phyloP scores from a whole-genome alignment of 2,113 vertebrate genomes.

The Brienomyrus brachyistius region DNA sequence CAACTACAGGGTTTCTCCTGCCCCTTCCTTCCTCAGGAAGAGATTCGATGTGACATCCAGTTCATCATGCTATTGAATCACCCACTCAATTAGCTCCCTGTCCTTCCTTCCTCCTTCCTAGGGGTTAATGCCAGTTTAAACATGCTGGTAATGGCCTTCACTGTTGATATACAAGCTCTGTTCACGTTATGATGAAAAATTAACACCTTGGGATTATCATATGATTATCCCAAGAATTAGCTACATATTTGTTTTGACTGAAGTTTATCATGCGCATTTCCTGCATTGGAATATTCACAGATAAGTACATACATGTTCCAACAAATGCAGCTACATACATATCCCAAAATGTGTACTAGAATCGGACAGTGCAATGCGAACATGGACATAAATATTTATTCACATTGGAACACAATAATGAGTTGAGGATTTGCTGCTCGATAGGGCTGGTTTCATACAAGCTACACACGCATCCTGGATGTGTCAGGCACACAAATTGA shows the following conservation, averaged over 20 bases:
- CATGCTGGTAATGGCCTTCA: not conserved
- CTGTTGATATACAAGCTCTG: not conserved
- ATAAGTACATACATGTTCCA: not conserved
- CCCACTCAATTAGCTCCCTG: not conserved
- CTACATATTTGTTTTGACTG: not conserved
- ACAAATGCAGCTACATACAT: not conserved
- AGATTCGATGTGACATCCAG: not conserved
- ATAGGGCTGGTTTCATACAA: not conserved
- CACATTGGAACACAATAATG: not conserved
- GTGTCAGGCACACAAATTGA: not conserved
- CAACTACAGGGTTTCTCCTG: not conserved
- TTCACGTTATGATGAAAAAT: not conserved
- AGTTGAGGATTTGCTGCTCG: not conserved
- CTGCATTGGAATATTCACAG: not conserved
- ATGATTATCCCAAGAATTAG: not conserved
- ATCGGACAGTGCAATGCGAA: not conserved
- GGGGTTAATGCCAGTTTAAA: not conserved
- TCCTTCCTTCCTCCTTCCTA: not conserved
- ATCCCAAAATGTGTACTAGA: not conserved
- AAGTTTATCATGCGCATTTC: not conserved
- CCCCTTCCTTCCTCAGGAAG: not conserved
- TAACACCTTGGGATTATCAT: not conserved
- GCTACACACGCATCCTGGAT: not conserved
- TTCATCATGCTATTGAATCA: not conserved
- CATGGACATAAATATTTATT: conserved; percentile 7